Base-by-base conservation (phyloP, 53 echinoderm and acorn worm genomes). In the Echinometra lucunter region DNA sequence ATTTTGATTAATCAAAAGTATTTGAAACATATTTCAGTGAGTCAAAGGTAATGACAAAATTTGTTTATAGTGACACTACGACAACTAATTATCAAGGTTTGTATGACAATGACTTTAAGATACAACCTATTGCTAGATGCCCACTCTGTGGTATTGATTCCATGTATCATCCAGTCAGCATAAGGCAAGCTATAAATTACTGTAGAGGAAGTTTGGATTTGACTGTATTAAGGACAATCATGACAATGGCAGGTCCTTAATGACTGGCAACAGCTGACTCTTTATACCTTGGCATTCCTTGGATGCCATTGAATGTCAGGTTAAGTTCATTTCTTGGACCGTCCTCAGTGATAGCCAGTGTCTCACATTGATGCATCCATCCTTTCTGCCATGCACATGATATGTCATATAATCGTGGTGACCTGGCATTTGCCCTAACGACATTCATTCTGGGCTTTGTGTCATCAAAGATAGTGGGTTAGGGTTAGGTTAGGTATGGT, bases 321-420 rank as follows among this genome's bases (percentile, higher is more conserved):
- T 45, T 27, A 45, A 74, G 92, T 92, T 92, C 92, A 90, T 37
- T 90, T 90, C 88, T 88, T 81, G 85, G 85, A 83, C 25, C 74
- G 12, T 38, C 15, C 72, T 72, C 35, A 9, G 4, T 72, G 30
- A 72, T 72, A 13, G 35, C 32, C 2, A 30, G 13, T 72, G 72
- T 72, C 34, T 72, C 35, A 35, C 35, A 30, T 34, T 32, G 30
- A 34, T 16, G 30, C n/a, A n/a, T n/a, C n/a, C n/a, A n/a, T 72
- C 72, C 63, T 72, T 72, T 72, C 32, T 35, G 15, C 16, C 32
- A 28, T 72, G 72, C 8, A 28, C 25, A 63, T 63, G 63, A 63
- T 63, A 63, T 25, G 13, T 34, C 32, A 72, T 72, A 13, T 72
- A n/a, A n/a, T n/a, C n/a, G 32, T 9, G 8, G 72, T 34, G 72